A percentile compares a stretch with the other conserved stretches of the same genome.
Evolutionary conservation across 2,113 vertebrate species (phyloP).

Genomic region (Sinosuthora webbiana): DNA sequence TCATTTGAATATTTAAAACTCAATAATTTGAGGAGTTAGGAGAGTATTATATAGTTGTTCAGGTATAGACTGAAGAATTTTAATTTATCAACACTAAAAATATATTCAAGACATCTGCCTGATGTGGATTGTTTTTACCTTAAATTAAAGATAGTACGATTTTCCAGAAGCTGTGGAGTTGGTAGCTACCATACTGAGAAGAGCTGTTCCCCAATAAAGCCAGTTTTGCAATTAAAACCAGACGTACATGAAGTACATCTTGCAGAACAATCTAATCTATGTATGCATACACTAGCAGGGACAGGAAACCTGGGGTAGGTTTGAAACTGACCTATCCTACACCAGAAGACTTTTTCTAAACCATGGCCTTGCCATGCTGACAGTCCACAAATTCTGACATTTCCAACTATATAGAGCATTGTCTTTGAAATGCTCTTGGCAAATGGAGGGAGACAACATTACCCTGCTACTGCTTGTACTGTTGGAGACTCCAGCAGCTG

Average conservation of each 20-base stretch:
- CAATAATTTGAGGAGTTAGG: neutral
- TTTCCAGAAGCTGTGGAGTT: neutral
- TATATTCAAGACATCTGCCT: neutral
- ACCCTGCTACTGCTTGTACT: neutral
- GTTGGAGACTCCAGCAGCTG: neutral
- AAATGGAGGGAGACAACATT: neutral
- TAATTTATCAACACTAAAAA: neutral
- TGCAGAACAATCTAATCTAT: neutral
- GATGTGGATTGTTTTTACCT: neutral
- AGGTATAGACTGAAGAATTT: neutral
- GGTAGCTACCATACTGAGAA: neutral
- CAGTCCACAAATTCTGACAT: neutral
- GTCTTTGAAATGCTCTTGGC: neutral
- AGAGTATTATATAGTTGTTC: neutral
- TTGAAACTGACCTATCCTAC: neutral
- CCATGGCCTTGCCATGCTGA: neutral
- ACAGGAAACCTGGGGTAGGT: neutral
- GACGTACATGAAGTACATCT: neutral
- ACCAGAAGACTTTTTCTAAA: neutral
- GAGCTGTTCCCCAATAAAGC: neutral
- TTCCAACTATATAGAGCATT: neutral
- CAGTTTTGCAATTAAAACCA: neutral
- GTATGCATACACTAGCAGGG: neutral
- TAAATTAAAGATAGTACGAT: neutral
- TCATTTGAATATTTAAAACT: neutral